Conservation (phyloP, 2,888 invertebrate genomes). For the Pristionchus mayeri region DNA sequence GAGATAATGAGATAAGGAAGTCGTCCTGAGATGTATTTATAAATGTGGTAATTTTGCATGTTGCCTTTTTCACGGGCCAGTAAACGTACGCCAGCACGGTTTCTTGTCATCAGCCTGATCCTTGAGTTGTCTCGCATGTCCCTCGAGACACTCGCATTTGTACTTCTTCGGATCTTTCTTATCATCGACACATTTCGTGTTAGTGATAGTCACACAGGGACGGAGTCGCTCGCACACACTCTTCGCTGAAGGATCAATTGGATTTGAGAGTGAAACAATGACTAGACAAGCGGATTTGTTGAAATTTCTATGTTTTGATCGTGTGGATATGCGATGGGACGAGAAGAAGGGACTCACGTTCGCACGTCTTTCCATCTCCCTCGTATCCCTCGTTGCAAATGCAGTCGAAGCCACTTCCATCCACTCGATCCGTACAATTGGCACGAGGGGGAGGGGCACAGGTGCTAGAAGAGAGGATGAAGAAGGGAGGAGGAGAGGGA, state of each 20-base stretch:
- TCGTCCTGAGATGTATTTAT: too few relatives aligned
- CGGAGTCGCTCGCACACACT: conserved; percentile 35
- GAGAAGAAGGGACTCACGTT: not conserved
- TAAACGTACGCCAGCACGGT: conserved; percentile 42
- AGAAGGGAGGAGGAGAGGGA: not conserved
- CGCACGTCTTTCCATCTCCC: conserved; percentile 42
- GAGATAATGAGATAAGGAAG: too few relatives aligned
- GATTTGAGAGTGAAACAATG: too few relatives aligned
- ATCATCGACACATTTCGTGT: conserved; percentile 37
- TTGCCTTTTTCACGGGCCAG: too few relatives aligned
- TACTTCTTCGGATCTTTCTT: conserved; percentile 19
- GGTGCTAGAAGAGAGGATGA: not conserved
- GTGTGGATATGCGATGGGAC: too few relatives aligned
- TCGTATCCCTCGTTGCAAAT: conserved; percentile 37
- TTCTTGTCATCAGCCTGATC: conserved; percentile 24
- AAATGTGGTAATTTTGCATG: too few relatives aligned
- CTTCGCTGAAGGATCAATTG: not conserved
- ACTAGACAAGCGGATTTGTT: too few relatives aligned
- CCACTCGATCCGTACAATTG: conserved; percentile 4
- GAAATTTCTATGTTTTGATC: too few relatives aligned
- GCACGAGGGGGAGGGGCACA: conserved; percentile 38
- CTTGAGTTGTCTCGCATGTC: conserved; percentile 34
- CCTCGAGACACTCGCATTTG: conserved; percentile 30
- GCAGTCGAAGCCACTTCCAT: conserved; percentile 39
- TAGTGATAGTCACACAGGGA: conserved; percentile 19